These are phyloP conservation scores for Tridacna gigas DNA, from an alignment of 2,888 invertebrate genomes.

Conservation along the genomic window DNA sequence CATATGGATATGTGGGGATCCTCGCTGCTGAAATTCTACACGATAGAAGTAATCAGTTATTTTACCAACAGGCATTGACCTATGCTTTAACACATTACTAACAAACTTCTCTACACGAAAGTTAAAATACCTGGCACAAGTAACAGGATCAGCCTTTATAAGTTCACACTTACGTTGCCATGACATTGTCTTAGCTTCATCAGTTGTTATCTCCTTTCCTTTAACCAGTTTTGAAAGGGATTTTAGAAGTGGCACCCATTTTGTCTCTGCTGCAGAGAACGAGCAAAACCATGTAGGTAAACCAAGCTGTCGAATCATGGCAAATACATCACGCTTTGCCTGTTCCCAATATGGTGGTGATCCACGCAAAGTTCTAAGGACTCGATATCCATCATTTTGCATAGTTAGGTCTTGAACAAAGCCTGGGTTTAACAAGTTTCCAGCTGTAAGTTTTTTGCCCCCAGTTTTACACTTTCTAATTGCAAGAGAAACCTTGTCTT, in stretches of 20 bases:
- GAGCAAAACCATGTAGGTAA: no score
- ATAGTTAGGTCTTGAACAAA: constrained; percentile 49
- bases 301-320: constrained; percentile 50
- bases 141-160: no score
- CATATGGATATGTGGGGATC: constrained; percentile 62
- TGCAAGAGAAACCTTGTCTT: constrained; percentile 48
- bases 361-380: constrained; percentile 52
- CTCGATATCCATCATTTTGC: constrained; percentile 60
- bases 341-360: constrained; percentile 54
- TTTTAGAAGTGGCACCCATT: constrained; percentile 40
- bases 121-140: constrained; percentile 61
- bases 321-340: constrained; percentile 44
- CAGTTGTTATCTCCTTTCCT: not conserved
- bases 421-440: constrained; percentile 27
- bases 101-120: constrained; percentile 55
- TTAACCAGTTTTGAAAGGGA: constrained; percentile 42
- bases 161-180: constrained; percentile 59
- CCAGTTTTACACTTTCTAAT: constrained; percentile 44
- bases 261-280: constrained; percentile 50
- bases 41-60: constrained; percentile 61
- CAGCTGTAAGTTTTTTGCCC: constrained; percentile 32
- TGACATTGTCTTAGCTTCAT: constrained; percentile 35
- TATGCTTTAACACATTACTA: constrained; percentile 41
- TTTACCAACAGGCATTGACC: constrained; percentile 51
- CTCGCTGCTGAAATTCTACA: no score